Percentiles rank a stretch among this genome's conserved stretches.
These are phyloP conservation scores for Stratiolaelaps scimitus DNA, from an alignment of 1,140 invertebrate species.

Conservation along the genomic window DNA sequence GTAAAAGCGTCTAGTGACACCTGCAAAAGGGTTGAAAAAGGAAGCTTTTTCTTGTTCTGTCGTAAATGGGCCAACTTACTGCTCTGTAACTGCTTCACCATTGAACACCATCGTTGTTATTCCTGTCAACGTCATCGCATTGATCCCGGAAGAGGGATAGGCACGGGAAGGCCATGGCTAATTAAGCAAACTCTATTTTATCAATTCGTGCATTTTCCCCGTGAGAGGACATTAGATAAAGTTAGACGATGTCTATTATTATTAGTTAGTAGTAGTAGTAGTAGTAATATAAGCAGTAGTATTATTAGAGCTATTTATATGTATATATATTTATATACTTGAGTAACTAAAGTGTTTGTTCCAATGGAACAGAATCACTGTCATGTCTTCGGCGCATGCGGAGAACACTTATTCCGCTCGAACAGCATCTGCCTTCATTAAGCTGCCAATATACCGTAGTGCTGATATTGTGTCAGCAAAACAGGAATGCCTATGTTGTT, in stretches of 20 bases:
- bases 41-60: neutral
- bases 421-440: no score
- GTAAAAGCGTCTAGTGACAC: neutral
- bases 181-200: slow-evolving; percentile 3
- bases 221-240: no score
- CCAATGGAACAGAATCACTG: no score
- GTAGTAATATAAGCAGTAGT: neutral
- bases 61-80: neutral
- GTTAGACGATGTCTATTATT: neutral
- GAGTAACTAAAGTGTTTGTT: no score
- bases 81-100: neutral
- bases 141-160: slow-evolving; percentile 21
- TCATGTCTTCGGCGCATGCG: no score
- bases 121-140: neutral
- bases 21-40: neutral
- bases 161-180: slow-evolving; percentile 28
- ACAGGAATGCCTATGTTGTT: no score
- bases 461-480: no score
- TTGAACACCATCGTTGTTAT: neutral
- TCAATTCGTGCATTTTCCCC: no score
- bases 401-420: no score
- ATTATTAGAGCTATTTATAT: neutral
- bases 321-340: no score
- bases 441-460: no score
- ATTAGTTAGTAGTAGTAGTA: neutral